These are phyloP conservation scores for Oryctes rhinoceros DNA, from an alignment of 1,140 invertebrate species.

Conservation along the genomic window DNA sequence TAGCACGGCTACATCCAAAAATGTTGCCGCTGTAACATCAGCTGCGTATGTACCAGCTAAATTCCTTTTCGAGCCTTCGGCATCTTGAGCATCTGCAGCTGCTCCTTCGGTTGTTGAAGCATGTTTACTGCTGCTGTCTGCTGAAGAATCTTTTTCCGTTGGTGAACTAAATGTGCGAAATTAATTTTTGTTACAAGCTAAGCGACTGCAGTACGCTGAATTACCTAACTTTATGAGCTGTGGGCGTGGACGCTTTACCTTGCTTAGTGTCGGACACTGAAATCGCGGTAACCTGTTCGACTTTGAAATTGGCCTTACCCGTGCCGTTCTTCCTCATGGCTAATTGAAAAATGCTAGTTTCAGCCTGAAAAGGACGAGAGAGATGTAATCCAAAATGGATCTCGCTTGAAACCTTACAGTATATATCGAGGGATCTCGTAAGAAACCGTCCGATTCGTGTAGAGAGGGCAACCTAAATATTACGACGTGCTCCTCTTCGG, in stretches of 20 bases:
- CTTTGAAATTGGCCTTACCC: slow-evolving; percentile 62
- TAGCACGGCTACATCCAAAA: slow-evolving; percentile 94
- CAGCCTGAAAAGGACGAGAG: slow-evolving; percentile 59
- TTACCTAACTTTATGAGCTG: slow-evolving; percentile 69
- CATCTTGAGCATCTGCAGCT: slow-evolving; percentile 35
- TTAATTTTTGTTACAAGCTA: background rate
- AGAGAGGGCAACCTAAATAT: slow-evolving; percentile 80
- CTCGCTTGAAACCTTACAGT: slow-evolving; percentile 63
- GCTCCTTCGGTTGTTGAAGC: slow-evolving; percentile 47
- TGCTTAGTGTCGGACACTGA: slow-evolving; percentile 62
- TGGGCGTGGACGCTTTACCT: slow-evolving; percentile 63
- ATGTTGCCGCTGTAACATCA: slow-evolving; percentile 88
- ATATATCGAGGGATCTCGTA: slow-evolving; percentile 70
- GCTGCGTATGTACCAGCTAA: slow-evolving; percentile 49
- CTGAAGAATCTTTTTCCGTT: slow-evolving; percentile 64
- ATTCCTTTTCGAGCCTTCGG: slow-evolving; percentile 51
- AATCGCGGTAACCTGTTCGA: slow-evolving; percentile 63
- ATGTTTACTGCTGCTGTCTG: slow-evolving; percentile 59
- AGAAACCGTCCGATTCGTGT: slow-evolving; percentile 70
- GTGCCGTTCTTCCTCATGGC: slow-evolving; percentile 64
- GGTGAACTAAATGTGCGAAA: slow-evolving; percentile 58
- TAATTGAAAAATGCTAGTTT: slow-evolving; percentile 69
- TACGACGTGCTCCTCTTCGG: slow-evolving; percentile 90
- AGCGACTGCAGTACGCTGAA: background rate
- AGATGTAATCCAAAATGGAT: background rate